phyloP scores from a whole-genome alignment of 2,888 invertebrate species.

The Cryptus viduatorius region DNA sequence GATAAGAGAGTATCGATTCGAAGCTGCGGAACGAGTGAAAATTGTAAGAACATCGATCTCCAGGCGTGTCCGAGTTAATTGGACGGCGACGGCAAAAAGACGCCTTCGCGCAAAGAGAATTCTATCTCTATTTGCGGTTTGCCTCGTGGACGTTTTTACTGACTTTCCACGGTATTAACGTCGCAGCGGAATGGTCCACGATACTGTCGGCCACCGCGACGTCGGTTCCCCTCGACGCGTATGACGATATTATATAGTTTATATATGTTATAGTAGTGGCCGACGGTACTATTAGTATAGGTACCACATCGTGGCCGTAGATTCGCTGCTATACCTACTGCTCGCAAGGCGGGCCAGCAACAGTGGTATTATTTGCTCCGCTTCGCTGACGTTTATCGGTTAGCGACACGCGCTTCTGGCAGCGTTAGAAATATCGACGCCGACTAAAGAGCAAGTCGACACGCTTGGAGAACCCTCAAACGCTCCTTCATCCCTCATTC shows the following conservation, averaged over 20 bases:
- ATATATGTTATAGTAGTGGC: background rate
- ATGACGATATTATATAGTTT: conserved; percentile 27
- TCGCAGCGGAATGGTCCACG: conserved; percentile 26
- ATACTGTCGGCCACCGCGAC: background rate
- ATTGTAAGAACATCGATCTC: conserved; percentile 50
- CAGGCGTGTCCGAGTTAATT: conserved; percentile 22
- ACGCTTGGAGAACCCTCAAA: background rate
- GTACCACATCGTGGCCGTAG: conserved; percentile 8
- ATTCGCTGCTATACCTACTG: background rate
- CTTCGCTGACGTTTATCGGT: conserved; percentile 72
- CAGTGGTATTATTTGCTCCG: conserved; percentile 60
- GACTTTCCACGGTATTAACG: conserved; percentile 25
- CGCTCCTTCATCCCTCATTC: background rate
- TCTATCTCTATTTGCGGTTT: conserved; percentile 17
- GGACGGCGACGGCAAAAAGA: conserved; percentile 22
- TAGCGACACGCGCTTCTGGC: conserved; percentile 64
- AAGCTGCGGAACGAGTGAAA: conserved; percentile 16
- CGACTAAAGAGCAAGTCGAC: conserved; percentile 9
- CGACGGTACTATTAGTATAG: background rate
- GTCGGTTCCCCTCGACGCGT: background rate
- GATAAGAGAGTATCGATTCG: conserved; percentile 25
- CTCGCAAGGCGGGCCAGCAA: conserved; percentile 42
- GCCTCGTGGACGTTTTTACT: conserved; percentile 41
- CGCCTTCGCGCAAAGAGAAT: conserved; percentile 1
- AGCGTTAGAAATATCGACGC: conserved; percentile 39